Evolutionary conservation across 2,888 invertebrate genomes (phyloP), one percentile per base, ranked within the genome.

Genomic region (Trissolcus japonicus): DNA sequence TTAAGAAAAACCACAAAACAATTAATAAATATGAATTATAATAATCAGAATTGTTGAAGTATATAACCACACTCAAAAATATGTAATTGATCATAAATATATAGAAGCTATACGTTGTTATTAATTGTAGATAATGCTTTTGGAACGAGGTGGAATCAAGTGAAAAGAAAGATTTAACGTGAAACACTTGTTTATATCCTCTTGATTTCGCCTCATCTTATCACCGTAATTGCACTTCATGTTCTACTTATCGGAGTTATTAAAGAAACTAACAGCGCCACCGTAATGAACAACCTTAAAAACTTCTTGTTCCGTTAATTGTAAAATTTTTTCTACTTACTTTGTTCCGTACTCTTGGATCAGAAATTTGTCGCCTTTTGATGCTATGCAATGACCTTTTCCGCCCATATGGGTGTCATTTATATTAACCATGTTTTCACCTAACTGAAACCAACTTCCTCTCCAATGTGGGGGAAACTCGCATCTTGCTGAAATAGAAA

Each of bases 401-500:
- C 86, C 87, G 80, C 89, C 89, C 82, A 90, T 89, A 79, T 85
- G 83, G 76, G 88, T 87, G 60, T 86, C 86, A 83, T 88, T 89
- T 80, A 89, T 86, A 66, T 83, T 84, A 79, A 90, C 89, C 79
- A 86, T 83, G 62, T 84, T 85, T 65, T 83, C 82, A 48, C 90
- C 90, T 48, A 90, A 89, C 83, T 90, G 90, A 82, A 90, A 90
- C 90, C 90, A 90, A 43, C 85, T 84, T 19, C 90, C 90, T 76
- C 87, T 85, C 90, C 90, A 90, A 68, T 86, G 83, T 54, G 81
- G 83, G 54, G 89, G 89, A 80, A 90, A 89, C 74, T 85, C 83
- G 81, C 90, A 90, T 14, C 82, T 85, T 19, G 77, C 81, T 87
- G 85, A 2, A 84, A 86, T 74, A 78, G 14, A 74, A 61, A 73